phyloP scores from a whole-genome alignment of 2,888 invertebrate species.

The Ischnura elegans region DNA sequence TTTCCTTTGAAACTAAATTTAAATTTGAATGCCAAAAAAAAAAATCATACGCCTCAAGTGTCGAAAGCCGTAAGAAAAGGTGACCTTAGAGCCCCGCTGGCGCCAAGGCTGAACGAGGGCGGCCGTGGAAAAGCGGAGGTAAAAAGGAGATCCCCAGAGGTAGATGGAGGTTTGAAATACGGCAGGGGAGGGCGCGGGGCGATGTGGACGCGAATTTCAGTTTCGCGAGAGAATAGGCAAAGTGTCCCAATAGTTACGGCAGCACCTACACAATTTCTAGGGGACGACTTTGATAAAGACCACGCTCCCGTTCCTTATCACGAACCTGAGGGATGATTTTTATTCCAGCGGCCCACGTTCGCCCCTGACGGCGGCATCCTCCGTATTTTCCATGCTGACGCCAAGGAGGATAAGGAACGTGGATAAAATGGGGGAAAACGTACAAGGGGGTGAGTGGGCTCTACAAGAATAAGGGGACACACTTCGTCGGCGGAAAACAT shows the following conservation, averaged over 20 bases:
- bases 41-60: neutral
- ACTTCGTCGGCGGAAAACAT: too few species aligned
- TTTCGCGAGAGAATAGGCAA: neutral
- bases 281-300: constrained; percentile 7
- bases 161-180: too few species aligned
- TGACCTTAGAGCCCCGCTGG: neutral
- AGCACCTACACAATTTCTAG: neutral
- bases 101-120: neutral
- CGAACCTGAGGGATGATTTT: neutral
- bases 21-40: too few species aligned
- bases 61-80: neutral
- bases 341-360: neutral
- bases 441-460: too few species aligned
- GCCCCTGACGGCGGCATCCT: neutral
- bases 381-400: neutral
- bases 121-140: neutral
- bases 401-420: neutral
- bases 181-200: neutral
- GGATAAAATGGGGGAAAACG: neutral
- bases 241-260: neutral
- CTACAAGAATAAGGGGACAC: too few species aligned
- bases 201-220: too few species aligned
- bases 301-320: neutral
- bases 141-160: too few species aligned
- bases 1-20: too few species aligned